phyloP scores from a whole-genome alignment of 2,797 vertebrate species.

The Hylomyscus alleni region DNA sequence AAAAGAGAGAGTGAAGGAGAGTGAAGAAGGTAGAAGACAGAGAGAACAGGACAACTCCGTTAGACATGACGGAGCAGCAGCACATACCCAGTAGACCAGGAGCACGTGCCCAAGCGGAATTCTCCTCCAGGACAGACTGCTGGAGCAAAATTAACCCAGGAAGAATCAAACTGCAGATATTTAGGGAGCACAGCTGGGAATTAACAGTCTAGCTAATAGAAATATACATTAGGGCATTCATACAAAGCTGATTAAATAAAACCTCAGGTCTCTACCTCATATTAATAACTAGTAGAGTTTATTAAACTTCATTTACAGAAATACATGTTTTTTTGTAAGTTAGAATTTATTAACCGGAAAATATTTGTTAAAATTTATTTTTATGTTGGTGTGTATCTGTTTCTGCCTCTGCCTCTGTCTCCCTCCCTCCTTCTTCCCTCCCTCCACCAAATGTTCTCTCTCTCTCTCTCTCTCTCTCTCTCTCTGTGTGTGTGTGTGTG shows the following conservation, averaged over 20 bases:
- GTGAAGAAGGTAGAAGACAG: neutral
- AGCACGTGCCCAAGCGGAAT: neutral
- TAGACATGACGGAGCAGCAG: too few relatives aligned
- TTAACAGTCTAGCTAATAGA: neutral
- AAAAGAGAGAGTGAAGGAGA: neutral
- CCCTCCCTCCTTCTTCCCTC: too few relatives aligned
- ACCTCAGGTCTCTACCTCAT: neutral
- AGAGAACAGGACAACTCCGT: neutral
- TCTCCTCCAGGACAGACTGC: neutral
- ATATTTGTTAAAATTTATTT: neutral
- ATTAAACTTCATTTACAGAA: neutral
- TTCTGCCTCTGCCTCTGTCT: too few relatives aligned
- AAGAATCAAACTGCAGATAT: neutral
- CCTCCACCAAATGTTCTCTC: too few relatives aligned
- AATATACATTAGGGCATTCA: neutral
- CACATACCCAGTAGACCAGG: too few relatives aligned
- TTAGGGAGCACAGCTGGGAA: neutral
- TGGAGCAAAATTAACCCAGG: neutral
- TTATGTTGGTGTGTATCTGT: neutral
- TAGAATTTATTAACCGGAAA: neutral
- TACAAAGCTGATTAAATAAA: neutral
- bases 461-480: too few relatives aligned
- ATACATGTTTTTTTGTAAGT: neutral
- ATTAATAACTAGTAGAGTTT: neutral
- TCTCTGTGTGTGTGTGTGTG: neutral